phyloP scores from a whole-genome alignment of 2,113 vertebrate genomes.

The Astatotilapia flaviijosephi region DNA sequence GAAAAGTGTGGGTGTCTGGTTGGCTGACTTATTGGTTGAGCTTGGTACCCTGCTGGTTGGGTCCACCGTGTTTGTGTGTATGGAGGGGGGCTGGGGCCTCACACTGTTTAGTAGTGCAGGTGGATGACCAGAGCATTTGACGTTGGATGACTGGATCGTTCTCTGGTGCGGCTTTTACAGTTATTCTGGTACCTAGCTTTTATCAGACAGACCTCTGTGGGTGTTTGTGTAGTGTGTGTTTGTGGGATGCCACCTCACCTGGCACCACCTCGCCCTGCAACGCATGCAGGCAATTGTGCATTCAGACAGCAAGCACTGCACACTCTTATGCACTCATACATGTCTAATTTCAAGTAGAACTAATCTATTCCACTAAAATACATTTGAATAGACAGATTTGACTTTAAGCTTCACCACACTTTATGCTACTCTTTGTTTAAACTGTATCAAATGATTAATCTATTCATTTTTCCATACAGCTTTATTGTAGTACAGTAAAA shows the following conservation, averaged over 20 bases:
- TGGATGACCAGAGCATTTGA: conserved; percentile 58
- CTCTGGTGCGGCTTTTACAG: conserved; percentile 66
- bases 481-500: not conserved
- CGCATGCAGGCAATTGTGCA: conserved; percentile 48
- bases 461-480: not conserved
- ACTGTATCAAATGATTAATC: not conserved
- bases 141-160: conserved; percentile 49
- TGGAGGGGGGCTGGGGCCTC: not conserved
- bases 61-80: conserved; percentile 9
- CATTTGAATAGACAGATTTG: conserved; percentile 20
- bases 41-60: conserved; percentile 51
- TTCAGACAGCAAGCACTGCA: conserved; percentile 34
- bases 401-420: not conserved
- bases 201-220: conserved; percentile 21
- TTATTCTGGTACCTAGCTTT: conserved; percentile 64
- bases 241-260: conserved; percentile 55
- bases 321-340: conserved; percentile 22
- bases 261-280: conserved; percentile 56
- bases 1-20: conserved; percentile 23
- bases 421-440: not conserved
- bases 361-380: conserved; percentile 34
- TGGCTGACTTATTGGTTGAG: conserved; percentile 39
- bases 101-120: conserved; percentile 56
- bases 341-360: conserved; percentile 2
- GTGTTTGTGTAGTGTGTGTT: conserved; percentile 12